Conservation (phyloP, 2,113 vertebrate species). For the Hassar affinis region DNA sequence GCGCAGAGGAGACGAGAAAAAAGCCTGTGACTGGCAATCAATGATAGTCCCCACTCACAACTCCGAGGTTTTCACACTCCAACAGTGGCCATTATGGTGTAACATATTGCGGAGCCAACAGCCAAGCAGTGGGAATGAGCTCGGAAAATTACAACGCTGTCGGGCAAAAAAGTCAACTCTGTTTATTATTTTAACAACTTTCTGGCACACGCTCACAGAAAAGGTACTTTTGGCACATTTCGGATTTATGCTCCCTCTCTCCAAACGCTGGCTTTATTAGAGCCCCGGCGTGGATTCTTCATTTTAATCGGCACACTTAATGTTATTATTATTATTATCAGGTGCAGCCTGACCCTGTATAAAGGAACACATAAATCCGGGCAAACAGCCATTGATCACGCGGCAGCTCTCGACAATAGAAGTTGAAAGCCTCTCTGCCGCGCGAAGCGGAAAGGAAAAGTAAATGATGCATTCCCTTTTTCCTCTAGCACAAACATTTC, state of each 20-base stretch:
- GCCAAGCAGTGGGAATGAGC: slow-evolving; percentile 49
- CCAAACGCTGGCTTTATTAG: background rate
- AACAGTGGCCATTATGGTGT: slow-evolving; percentile 59
- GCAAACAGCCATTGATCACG: slow-evolving; percentile 24
- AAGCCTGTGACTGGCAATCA: slow-evolving; percentile 54
- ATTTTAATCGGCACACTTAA: slow-evolving; percentile 32
- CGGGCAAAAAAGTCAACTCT: slow-evolving; percentile 32
- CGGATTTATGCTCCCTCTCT: background rate
- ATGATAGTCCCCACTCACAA: slow-evolving; percentile 35
- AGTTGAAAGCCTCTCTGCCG: background rate
- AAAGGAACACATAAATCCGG: background rate
- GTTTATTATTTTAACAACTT: slow-evolving; percentile 26
- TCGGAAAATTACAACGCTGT: slow-evolving; percentile 57
- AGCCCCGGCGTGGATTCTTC: slow-evolving; percentile 11
- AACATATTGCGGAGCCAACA: slow-evolving; percentile 57
- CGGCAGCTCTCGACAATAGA: background rate
- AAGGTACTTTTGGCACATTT: background rate
- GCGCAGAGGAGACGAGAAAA: slow-evolving; percentile 41
- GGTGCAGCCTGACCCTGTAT: slow-evolving; percentile 6
- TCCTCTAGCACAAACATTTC: slow-evolving; percentile 19
- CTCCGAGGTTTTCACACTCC: slow-evolving; percentile 36
- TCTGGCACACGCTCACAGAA: background rate
- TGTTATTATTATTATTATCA: background rate
- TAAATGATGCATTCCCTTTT: slow-evolving; percentile 31
- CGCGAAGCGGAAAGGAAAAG: slow-evolving; percentile 11